Conservation (phyloP, 2,113 vertebrate species). For the Tachuris rubrigastra region DNA sequence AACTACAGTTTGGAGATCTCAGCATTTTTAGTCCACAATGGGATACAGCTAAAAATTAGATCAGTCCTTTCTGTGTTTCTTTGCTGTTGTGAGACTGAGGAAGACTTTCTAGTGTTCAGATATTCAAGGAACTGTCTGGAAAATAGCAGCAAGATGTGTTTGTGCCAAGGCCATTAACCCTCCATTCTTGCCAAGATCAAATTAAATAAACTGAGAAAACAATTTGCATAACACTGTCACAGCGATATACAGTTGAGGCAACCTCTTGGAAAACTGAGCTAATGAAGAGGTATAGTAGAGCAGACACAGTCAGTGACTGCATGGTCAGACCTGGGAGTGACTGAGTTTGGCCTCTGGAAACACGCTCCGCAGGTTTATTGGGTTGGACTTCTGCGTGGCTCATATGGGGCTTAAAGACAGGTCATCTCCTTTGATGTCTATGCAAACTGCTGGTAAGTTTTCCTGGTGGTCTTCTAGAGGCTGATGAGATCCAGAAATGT, state of each 20-base stretch:
- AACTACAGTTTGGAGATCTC: background rate
- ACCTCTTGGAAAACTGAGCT: slow-evolving; percentile 33
- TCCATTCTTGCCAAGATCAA: slow-evolving; percentile 59
- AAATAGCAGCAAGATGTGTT: slow-evolving; percentile 48
- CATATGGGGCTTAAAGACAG: background rate
- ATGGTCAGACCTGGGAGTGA: background rate
- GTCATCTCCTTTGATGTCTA: background rate
- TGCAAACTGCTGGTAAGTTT: background rate
- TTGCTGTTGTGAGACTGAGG: background rate
- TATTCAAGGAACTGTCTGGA: slow-evolving; percentile 25
- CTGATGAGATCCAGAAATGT: background rate
- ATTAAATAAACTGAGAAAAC: slow-evolving; percentile 61
- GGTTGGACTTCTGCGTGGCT: rapidly evolving
- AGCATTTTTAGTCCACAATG: background rate
- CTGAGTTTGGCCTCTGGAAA: background rate
- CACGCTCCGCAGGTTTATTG: rapidly evolving
- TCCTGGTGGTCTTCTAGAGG: background rate
- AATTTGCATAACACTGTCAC: slow-evolving; percentile 51
- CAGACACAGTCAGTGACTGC: background rate
- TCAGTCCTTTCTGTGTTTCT: background rate
- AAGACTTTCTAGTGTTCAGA: slow-evolving; percentile 14
- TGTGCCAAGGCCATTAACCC: slow-evolving; percentile 60
- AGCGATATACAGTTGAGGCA: background rate
- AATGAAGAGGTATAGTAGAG: background rate
- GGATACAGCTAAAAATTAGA: background rate